These are phyloP conservation scores for Crematogaster levior DNA, from an alignment of 2,888 invertebrate genomes.

Conservation along the genomic window DNA sequence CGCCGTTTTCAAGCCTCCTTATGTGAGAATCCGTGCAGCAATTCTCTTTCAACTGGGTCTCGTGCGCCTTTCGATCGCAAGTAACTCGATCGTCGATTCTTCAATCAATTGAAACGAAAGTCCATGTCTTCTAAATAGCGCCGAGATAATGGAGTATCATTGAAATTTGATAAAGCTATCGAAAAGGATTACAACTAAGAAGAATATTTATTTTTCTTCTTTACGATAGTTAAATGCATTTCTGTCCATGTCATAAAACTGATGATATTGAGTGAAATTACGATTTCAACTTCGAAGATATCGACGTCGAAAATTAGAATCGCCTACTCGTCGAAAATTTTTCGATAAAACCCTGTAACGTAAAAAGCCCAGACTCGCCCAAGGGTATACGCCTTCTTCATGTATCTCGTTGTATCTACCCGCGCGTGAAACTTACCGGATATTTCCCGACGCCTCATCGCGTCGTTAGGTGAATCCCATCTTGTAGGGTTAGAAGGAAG, in stretches of 20 bases:
- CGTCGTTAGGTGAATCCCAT: conserved; percentile 68
- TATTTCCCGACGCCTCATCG: conserved; percentile 60
- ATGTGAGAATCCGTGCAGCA: conserved; percentile 35
- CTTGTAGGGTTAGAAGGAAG: conserved; percentile 38
- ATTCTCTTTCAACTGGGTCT: conserved; percentile 22
- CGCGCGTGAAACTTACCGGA: conserved; percentile 45
- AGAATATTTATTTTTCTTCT: background rate
- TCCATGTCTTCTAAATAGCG: conserved; percentile 1
- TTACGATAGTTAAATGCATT: background rate
- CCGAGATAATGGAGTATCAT: conserved; percentile 17
- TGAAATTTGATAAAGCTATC: conserved; percentile 7
- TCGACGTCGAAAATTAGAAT: conserved; percentile 2
- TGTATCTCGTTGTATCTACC: conserved; percentile 44
- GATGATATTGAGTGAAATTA: background rate
- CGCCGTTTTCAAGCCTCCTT: conserved; percentile 63
- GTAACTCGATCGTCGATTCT: background rate
- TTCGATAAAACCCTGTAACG: background rate
- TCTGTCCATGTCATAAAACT: background rate
- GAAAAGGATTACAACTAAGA: background rate
- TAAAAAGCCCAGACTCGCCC: background rate
- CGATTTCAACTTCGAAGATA: background rate
- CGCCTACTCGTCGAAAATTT: conserved; percentile 14
- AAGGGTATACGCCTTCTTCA: conserved; percentile 38
- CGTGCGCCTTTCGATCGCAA: conserved; percentile 6
- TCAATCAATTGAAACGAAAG: conserved; percentile 9